Percentiles rank a stretch among this genome's conserved stretches.
phyloP scores from a whole-genome alignment of 2,888 invertebrate genomes.

The Meloe dianella region DNA sequence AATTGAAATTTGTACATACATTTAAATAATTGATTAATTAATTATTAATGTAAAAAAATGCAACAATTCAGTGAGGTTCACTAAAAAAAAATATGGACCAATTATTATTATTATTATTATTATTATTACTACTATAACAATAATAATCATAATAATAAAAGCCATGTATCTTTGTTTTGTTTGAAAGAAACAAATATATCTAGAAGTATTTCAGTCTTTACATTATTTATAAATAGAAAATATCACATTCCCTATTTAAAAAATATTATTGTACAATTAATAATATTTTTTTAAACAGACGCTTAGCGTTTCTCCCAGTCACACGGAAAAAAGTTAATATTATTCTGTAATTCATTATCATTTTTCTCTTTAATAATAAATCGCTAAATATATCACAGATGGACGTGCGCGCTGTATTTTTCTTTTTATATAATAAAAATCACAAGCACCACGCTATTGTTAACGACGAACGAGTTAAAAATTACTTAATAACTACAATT shows the following conservation, averaged over 20 bases:
- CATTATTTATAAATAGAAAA: constrained; percentile 54
- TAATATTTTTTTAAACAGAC: constrained; percentile 23
- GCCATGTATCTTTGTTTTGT: constrained; percentile 24
- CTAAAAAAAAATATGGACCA: constrained; percentile 22
- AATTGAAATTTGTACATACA: constrained; percentile 11
- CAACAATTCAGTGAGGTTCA: constrained; percentile 33
- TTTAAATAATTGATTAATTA: constrained; percentile 18
- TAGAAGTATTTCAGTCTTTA: constrained; percentile 61
- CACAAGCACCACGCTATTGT: constrained; percentile 48
- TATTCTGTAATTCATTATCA: constrained; percentile 60
- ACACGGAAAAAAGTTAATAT: constrained; percentile 56
- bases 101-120: constrained; percentile 8
- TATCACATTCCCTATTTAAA: constrained; percentile 59
- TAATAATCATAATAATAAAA: constrained; percentile 22
- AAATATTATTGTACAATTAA: constrained; percentile 29
- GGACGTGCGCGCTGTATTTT: constrained; percentile 53
- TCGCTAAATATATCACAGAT: constrained; percentile 60
- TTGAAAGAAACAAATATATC: constrained; percentile 58
- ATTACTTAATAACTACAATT: constrained; percentile 52
- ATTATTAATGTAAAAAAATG: constrained; percentile 26
- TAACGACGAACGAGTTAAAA: constrained; percentile 50
- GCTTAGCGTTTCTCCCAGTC: constrained; percentile 55
- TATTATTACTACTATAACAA: too few species aligned
- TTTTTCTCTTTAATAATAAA: constrained; percentile 36
- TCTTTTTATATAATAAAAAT: neutral